phyloP scores from a whole-genome alignment of 2,113 vertebrate species.

The Peromyscus polionotus region DNA sequence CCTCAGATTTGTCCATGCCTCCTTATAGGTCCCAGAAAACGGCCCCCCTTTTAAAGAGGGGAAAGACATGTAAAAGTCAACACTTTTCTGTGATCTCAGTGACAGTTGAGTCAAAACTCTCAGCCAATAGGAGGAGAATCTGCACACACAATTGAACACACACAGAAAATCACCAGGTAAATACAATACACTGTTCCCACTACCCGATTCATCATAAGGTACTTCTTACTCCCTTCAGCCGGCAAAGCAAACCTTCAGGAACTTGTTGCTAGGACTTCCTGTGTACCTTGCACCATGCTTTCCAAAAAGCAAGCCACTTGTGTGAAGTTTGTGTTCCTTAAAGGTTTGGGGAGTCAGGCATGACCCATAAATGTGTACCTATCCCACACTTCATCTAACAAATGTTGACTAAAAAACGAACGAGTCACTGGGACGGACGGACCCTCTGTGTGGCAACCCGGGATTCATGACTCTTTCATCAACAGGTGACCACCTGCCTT shows the following conservation, averaged over 20 bases:
- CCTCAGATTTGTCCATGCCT: constrained; percentile 11
- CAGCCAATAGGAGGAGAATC: constrained; percentile 47
- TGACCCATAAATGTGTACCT: background rate
- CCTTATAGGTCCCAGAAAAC: constrained; percentile 80
- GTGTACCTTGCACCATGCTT: constrained; percentile 34
- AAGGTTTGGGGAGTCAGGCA: constrained; percentile 35
- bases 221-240: constrained; percentile 30
- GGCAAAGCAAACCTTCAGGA: constrained; percentile 63
- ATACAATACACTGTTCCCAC: constrained; percentile 38
- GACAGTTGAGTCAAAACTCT: constrained; percentile 39
- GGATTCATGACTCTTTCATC: background rate
- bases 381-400: constrained; percentile 12
- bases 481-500: constrained; percentile 89
- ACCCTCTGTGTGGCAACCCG: background rate
- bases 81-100: constrained; percentile 42
- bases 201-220: background rate
- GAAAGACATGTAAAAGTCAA: constrained; percentile 41
- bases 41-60: constrained; percentile 61
- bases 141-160: constrained; percentile 46
- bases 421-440: background rate
- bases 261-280: background rate
- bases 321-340: background rate
- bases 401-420: constrained; percentile 31
- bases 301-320: constrained; percentile 43
- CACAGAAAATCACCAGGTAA: constrained; percentile 60